These are phyloP conservation scores for Pyxicephalus adspersus DNA, from an alignment of 2,113 vertebrate species.

Conservation along the genomic window DNA sequence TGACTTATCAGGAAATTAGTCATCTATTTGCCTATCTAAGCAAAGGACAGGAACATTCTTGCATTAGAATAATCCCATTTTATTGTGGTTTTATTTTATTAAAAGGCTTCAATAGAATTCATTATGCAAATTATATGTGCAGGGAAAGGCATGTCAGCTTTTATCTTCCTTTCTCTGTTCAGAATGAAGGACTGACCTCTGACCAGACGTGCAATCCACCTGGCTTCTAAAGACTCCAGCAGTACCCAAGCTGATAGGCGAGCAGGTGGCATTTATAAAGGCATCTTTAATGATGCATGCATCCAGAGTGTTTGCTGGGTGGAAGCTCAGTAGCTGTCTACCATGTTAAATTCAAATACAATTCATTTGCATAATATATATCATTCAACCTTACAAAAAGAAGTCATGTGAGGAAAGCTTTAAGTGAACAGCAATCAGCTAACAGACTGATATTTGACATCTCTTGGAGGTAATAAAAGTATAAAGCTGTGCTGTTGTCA, in stretches of 20 bases:
- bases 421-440: neutral
- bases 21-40: slow-evolving; percentile 10
- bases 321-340: neutral
- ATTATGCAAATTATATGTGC: slow-evolving; percentile 41
- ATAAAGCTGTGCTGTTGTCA: slow-evolving; percentile 6
- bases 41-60: neutral
- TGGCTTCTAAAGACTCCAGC: slow-evolving; percentile 33
- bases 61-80: slow-evolving; percentile 32
- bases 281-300: slow-evolving; percentile 29
- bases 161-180: slow-evolving; percentile 32
- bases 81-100: slow-evolving; percentile 46
- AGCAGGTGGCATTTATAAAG: slow-evolving; percentile 45
- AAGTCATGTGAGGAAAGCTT: neutral
- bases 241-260: slow-evolving; percentile 25
- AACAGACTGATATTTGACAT: slow-evolving; percentile 21
- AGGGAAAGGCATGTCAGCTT: slow-evolving; percentile 36
- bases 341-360: slow-evolving; percentile 14
- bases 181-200: slow-evolving; percentile 27
- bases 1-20: slow-evolving; percentile 40
- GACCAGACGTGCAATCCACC: slow-evolving; percentile 39
- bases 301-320: slow-evolving; percentile 8
- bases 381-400: neutral
- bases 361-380: slow-evolving; percentile 26
- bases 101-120: slow-evolving; percentile 36
- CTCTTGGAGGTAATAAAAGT: slow-evolving; percentile 10